phyloP scores from a whole-genome alignment of 2,797 vertebrate species.

The Fundulus diaphanus region DNA sequence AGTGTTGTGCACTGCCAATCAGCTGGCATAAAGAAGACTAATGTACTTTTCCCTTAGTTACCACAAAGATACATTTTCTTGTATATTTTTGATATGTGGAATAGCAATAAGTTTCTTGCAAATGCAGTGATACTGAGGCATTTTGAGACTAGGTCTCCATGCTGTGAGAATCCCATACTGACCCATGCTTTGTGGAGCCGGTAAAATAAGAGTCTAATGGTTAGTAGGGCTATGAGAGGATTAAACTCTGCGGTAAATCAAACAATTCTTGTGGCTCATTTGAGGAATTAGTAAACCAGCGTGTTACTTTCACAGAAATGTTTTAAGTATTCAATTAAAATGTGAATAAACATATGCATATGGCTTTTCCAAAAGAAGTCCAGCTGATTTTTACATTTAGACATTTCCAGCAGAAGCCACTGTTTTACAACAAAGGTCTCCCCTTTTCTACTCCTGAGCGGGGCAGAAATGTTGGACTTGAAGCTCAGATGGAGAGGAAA shows the following conservation, averaged over 20 bases:
- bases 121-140: not conserved
- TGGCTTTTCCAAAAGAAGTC: not conserved
- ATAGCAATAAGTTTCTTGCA: not conserved
- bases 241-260: not conserved
- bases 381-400: not conserved
- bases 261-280: not conserved
- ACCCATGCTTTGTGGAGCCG: not conserved
- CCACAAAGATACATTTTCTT: too few relatives aligned
- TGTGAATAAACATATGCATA: not conserved
- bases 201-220: not conserved
- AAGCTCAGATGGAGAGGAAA: slow-evolving; percentile 45
- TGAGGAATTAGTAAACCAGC: not conserved
- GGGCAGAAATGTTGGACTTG: slow-evolving; percentile 1
- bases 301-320: not conserved
- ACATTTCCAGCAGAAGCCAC: not conserved
- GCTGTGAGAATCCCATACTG: not conserved
- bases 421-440: not conserved
- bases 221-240: not conserved
- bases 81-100: not conserved
- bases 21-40: too few relatives aligned
- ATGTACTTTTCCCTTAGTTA: too few relatives aligned
- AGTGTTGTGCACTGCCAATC: too few relatives aligned
- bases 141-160: not conserved
- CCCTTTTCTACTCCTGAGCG: slow-evolving; percentile 7
- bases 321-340: not conserved